Conservation (phyloP, 2,888 invertebrate species). For the Tetragonula carbonaria region DNA sequence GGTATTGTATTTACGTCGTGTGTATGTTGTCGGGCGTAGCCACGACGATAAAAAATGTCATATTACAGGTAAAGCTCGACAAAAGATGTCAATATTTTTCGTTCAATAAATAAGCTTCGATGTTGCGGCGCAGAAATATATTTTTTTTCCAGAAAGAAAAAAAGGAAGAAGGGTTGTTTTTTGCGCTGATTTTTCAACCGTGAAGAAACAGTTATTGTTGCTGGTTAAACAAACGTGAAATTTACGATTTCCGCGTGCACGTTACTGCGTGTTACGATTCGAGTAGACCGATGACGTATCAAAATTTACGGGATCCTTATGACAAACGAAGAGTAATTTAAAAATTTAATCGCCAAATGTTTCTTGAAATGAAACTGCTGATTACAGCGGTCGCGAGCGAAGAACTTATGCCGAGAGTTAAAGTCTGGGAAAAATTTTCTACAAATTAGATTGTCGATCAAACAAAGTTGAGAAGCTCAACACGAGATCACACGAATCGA, state of each 20-base stretch:
- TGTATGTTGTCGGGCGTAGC: background rate
- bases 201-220: too few species aligned
- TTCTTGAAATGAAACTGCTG: too few species aligned
- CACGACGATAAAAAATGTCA: background rate
- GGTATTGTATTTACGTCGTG: constrained; percentile 3
- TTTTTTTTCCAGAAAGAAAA: background rate
- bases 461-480: background rate
- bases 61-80: background rate
- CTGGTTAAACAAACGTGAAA: background rate
- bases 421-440: background rate
- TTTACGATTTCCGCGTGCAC: too few species aligned
- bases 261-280: background rate
- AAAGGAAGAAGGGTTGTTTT: background rate
- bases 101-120: background rate
- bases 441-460: background rate
- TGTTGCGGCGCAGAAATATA: background rate
- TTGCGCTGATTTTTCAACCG: background rate
- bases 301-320: background rate
- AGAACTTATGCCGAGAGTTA: background rate
- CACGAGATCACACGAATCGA: too few species aligned
- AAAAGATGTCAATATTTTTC: constrained; percentile 33
- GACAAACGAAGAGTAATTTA: background rate
- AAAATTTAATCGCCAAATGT: background rate
- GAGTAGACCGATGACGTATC: background rate
- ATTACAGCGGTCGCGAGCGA: background rate